Evolutionary conservation across 2,113 vertebrate genomes (phyloP).

Genomic region (Heptranchias perlo): DNA sequence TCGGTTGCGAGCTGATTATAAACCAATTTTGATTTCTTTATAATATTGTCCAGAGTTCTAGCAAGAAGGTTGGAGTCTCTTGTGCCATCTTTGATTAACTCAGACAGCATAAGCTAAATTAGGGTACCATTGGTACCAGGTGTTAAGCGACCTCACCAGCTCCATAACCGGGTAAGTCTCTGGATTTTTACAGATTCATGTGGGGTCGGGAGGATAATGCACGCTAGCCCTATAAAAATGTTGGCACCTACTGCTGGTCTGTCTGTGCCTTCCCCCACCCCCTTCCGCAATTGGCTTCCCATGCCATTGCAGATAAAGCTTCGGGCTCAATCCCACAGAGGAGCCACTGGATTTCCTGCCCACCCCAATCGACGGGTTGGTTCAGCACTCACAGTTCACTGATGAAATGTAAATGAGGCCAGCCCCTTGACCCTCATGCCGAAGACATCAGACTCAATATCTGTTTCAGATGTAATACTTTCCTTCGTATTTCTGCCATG

Average conservation of each 20-base stretch:
- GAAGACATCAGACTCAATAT: background rate
- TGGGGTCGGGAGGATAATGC: background rate
- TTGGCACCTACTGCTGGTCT: background rate
- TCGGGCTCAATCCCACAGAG: background rate
- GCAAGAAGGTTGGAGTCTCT: background rate
- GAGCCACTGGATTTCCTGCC: background rate
- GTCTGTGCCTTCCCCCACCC: background rate
- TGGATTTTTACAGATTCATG: background rate
- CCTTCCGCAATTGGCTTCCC: background rate
- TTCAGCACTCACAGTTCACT: background rate
- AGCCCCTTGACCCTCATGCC: background rate
- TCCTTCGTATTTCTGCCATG: background rate
- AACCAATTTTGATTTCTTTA: background rate
- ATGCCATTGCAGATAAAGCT: background rate
- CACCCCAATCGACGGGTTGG: background rate
- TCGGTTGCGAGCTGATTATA: background rate
- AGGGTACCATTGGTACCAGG: background rate
- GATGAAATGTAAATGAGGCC: background rate
- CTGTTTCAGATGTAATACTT: background rate
- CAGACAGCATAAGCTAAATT: background rate
- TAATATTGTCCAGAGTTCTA: background rate
- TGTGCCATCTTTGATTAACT: background rate
- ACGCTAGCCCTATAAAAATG: background rate
- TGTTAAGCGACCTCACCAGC: background rate
- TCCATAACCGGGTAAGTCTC: background rate